Base-by-base conservation (phyloP, 2,113 vertebrate species). In the Albula goreensis region DNA sequence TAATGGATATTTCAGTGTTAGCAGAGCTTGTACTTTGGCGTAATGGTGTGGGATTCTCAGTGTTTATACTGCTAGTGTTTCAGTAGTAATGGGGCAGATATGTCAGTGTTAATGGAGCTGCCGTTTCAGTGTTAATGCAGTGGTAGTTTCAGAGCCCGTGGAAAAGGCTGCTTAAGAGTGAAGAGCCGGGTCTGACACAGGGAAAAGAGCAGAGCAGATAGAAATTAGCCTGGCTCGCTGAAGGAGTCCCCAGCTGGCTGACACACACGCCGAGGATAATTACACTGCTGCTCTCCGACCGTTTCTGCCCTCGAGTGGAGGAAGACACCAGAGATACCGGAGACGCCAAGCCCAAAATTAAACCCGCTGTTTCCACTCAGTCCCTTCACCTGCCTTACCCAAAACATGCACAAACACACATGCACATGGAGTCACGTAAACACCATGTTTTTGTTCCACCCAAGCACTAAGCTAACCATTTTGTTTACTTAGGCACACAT, bases 151-250 rank as follows among this genome's bases (percentile, higher is more conserved):
- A 25, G 74, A 84, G 83, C 41, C 4, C 50, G 19, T 4, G 4
- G 60, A 83, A 82, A 66, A 83, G 78, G 87, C 79, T 70, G 79
- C 83, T 63, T 19, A 83, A 80, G 41, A 84, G 84, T 56, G 49
- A 87, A 82, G 49, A 82, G 57, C 49, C 56, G 74, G n/a, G 7
- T 50, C 57, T 25, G 86, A 84, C 60, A 79, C 81, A 83, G 83
- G 74, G 85, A 87, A 78, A 87, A 66, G 85, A 84, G 84, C 85
- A 50, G 82, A 85, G 60, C 85, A 79, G 81, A 87, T 77, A 87
- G 89, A 90, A 92, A 91, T 92, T 89, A 91, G 88, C 74, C 80
- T 81, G 80, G 87, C 85, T 83, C 83, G 86, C 85, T 85, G 85
- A 89, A 89, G 89, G 83, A 86, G 86, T 89, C 86, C 89, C 90